A percentile compares a stretch with the other conserved stretches of the same genome.
These are phyloP conservation scores for Myiagra hebetior DNA, from an alignment of 2,113 vertebrate genomes.

Conservation along the genomic window DNA sequence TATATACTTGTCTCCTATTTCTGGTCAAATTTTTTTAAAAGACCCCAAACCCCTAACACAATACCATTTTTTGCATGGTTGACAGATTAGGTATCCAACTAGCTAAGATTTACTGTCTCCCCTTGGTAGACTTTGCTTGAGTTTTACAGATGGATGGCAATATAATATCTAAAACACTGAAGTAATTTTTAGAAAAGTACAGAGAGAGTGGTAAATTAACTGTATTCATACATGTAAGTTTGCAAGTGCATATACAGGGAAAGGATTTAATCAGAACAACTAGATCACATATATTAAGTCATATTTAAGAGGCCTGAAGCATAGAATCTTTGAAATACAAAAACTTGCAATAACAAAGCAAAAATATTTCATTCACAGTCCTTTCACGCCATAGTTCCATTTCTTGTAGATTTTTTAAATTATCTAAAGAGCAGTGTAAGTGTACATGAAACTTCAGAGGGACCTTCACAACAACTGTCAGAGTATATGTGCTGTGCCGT, in stretches of 20 bases:
- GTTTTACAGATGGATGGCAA: neutral
- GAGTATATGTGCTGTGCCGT: neutral
- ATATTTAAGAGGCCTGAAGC: neutral
- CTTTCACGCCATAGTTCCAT: accelerated
- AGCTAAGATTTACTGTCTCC: neutral
- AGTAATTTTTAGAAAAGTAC: neutral
- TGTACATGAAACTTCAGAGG: neutral
- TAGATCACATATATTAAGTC: neutral
- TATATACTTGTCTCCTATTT: neutral
- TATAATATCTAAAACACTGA: neutral
- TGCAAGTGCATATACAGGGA: neutral
- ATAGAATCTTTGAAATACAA: neutral
- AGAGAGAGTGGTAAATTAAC: neutral
- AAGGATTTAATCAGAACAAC: neutral
- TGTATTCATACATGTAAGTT: neutral
- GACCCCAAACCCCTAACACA: neutral
- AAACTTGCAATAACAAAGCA: neutral
- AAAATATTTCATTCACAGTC: neutral
- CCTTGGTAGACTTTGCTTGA: neutral
- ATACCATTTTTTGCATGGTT: neutral
- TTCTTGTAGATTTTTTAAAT: neutral
- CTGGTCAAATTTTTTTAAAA: neutral
- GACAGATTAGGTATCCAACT: neutral
- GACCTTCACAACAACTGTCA: neutral
- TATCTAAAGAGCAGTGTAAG: neutral